Evolutionary conservation across 1,140 invertebrate species (phyloP).

Genomic region (Aphidius gifuensis): DNA sequence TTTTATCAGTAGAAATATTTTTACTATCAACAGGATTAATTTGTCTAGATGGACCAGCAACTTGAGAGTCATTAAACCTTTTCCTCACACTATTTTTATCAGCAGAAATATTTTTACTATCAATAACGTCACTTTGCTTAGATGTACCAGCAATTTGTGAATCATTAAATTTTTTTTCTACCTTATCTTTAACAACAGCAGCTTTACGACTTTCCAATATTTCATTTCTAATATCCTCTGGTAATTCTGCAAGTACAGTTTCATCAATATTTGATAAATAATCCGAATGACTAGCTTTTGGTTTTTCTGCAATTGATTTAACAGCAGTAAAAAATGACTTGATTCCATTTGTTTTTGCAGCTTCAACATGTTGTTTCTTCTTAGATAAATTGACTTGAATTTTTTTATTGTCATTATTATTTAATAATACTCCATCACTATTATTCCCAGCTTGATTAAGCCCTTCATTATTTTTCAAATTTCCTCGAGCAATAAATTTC

Average conservation of each 20-base stretch:
- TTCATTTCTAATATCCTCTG: slow-evolving; percentile 45
- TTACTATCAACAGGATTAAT: no score
- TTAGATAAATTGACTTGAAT: not conserved
- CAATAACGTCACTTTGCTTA: no score
- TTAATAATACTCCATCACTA: not conserved
- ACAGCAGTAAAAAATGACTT: slow-evolving; percentile 18
- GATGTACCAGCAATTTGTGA: no score
- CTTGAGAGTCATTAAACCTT: no score
- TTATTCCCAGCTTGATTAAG: not conserved
- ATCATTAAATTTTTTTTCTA: not conserved
- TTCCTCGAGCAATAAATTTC: slow-evolving; percentile 42
- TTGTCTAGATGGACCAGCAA: no score
- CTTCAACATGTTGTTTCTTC: slow-evolving; percentile 5
- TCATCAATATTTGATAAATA: slow-evolving; percentile 17
- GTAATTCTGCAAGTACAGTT: slow-evolving; percentile 43
- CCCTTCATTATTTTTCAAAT: not conserved
- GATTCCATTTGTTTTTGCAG: slow-evolving; percentile 14
- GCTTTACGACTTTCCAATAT: slow-evolving; percentile 13
- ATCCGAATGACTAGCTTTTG: not conserved
- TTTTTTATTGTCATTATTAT: not conserved
- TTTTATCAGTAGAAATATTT: not conserved
- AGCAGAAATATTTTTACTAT: no score
- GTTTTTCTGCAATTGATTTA: not conserved
- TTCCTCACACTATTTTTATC: no score
- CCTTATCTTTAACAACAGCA: not conserved